These are phyloP conservation scores for Vireo griseus DNA, from an alignment of 2,797 vertebrate species.

Conservation along the genomic window DNA sequence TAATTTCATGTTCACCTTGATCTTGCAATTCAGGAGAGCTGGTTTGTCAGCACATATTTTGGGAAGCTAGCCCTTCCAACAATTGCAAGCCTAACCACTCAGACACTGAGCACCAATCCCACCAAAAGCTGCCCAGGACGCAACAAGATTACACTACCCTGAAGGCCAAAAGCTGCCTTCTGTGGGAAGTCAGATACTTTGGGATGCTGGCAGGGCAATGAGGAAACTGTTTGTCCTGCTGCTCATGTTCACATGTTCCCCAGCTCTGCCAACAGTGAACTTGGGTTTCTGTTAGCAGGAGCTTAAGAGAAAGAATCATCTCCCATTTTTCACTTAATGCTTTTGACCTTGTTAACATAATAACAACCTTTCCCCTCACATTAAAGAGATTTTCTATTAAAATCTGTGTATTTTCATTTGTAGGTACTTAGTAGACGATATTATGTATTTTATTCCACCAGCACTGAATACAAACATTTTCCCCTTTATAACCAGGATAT, in stretches of 20 bases:
- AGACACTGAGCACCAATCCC: neutral
- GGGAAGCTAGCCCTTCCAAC: neutral
- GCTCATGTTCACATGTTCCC: neutral
- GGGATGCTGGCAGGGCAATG: neutral
- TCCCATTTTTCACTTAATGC: neutral
- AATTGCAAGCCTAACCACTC: neutral
- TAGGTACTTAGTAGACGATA: neutral
- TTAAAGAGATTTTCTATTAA: neutral
- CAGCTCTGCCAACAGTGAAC: neutral
- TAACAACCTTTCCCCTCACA: neutral
- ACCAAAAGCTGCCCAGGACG: neutral
- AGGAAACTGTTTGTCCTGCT: neutral
- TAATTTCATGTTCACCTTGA: neutral
- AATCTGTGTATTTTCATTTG: neutral
- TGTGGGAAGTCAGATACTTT: neutral
- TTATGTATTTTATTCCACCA: neutral
- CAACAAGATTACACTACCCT: neutral
- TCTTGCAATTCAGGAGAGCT: neutral
- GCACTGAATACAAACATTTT: neutral
- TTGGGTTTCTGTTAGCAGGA: neutral
- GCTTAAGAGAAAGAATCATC: neutral
- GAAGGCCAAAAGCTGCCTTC: neutral
- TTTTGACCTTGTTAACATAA: neutral
- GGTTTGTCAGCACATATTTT: neutral
- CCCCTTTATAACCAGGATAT: neutral